Conservation (phyloP, 2,888 invertebrate genomes). For the Xanthorhoe designata region DNA sequence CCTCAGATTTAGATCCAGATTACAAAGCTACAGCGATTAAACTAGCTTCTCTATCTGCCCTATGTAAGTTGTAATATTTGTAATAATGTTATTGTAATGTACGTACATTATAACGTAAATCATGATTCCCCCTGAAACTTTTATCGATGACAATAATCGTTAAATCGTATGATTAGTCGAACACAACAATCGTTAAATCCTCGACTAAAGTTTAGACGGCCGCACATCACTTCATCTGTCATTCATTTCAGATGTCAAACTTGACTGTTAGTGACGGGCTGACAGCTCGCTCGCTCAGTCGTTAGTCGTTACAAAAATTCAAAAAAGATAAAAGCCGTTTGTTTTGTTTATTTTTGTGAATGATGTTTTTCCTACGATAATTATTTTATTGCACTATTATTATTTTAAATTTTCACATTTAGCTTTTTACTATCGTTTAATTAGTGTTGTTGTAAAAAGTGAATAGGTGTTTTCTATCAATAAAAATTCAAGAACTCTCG, state of each 20-base stretch:
- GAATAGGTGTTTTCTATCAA: not conserved
- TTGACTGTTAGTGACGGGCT: not conserved
- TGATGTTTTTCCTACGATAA: too few relatives aligned
- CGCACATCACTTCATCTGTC: slow-evolving; percentile 7
- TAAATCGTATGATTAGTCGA: not conserved
- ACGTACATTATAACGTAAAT: too few relatives aligned
- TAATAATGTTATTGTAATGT: not conserved
- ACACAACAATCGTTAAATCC: slow-evolving; percentile 2
- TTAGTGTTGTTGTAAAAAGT: not conserved
- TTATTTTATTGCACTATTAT: too few relatives aligned
- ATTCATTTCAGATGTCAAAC: not conserved
- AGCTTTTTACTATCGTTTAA: not conserved
- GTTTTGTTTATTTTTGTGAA: too few relatives aligned
- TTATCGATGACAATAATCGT: not conserved
- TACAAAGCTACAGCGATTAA: slow-evolving; percentile 84
- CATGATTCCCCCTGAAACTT: too few relatives aligned
- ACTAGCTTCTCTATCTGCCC: slow-evolving; percentile 86
- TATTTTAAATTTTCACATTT: too few relatives aligned
- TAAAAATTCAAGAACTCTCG: too few relatives aligned
- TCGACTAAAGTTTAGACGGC: slow-evolving; percentile 3
- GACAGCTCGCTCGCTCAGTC: not conserved
- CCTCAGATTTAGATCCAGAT: slow-evolving; percentile 69
- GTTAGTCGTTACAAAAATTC: not conserved
- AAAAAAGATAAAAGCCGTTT: slow-evolving; percentile 3
- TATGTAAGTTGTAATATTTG: slow-evolving; percentile 80